These are phyloP conservation scores for Bicyclus anynana DNA, from an alignment of 1,140 invertebrate genomes.

Conservation along the genomic window DNA sequence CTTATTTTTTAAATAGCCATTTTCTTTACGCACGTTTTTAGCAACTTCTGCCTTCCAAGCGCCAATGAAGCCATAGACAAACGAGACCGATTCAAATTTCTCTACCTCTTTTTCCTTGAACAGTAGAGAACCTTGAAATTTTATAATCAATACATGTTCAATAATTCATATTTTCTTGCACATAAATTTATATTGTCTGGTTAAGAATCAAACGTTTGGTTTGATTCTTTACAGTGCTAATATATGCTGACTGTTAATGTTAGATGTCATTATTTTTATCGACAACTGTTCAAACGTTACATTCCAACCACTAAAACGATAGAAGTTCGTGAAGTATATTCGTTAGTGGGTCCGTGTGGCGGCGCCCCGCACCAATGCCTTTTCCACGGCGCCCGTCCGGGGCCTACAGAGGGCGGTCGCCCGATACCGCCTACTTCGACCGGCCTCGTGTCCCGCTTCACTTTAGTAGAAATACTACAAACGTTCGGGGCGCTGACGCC, in stretches of 20 bases:
- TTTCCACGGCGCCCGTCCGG: slow-evolving; percentile 58
- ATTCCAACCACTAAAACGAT: slow-evolving; percentile 57
- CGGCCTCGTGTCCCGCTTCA: slow-evolving; percentile 67
- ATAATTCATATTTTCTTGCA: no score
- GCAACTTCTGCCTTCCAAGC: no score
- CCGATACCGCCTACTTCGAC: slow-evolving; percentile 72
- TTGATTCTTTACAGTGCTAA: not conserved
- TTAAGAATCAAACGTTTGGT: no score
- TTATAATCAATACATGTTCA: no score
- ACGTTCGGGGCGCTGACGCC: slow-evolving; percentile 33
- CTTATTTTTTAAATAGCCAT: no score
- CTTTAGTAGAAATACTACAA: slow-evolving; percentile 50
- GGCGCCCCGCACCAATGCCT: slow-evolving; percentile 67
- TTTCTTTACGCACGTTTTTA: no score
- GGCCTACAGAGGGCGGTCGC: slow-evolving; percentile 68
- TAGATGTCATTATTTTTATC: slow-evolving; percentile 30
- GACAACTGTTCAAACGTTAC: slow-evolving; percentile 37
- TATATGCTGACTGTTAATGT: slow-evolving; percentile 8
- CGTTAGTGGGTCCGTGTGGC: slow-evolving; percentile 65
- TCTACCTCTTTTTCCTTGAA: no score
- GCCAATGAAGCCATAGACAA: no score
- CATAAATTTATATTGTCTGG: no score
- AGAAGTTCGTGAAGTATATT: slow-evolving; percentile 73
- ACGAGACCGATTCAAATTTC: no score
- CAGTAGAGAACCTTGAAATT: no score